phyloP scores from a whole-genome alignment of 2,888 invertebrate species.

The Apoda limacodes region DNA sequence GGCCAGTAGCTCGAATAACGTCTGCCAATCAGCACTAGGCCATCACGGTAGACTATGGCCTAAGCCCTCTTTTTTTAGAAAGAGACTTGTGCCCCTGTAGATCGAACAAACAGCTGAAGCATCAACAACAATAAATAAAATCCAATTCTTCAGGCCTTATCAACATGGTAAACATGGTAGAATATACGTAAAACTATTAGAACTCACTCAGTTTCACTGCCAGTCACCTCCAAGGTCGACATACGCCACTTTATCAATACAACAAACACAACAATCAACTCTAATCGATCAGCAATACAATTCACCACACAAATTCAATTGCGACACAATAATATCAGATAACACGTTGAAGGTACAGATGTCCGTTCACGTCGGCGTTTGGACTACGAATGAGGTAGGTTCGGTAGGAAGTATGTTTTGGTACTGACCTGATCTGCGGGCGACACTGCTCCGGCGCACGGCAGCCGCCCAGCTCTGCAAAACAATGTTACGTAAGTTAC shows the following conservation, averaged over 20 bases:
- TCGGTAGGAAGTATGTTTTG: constrained; percentile 31
- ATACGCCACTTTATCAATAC: constrained; percentile 19
- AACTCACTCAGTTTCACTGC: constrained; percentile 25
- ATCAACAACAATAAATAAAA: no score
- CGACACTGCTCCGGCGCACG: constrained; percentile 44
- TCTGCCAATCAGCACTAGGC: no score
- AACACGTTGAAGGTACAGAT: constrained; percentile 23
- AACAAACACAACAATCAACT: constrained; percentile 6
- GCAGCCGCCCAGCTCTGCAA: constrained; percentile 56
- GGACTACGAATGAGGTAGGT: constrained; percentile 47
- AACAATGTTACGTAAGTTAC: constrained; percentile 50
- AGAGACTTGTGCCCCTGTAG: no score
- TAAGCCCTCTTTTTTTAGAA: no score
- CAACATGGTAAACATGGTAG: no score
- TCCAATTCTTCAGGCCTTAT: no score
- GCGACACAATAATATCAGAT: constrained; percentile 12
- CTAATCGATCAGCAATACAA: no score
- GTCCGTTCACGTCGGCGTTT: constrained; percentile 32
- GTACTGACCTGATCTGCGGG: constrained; percentile 48
- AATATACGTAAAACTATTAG: no score
- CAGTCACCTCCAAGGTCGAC: constrained; percentile 21
- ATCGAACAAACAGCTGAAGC: no score
- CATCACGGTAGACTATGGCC: no score
- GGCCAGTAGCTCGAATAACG: no score
- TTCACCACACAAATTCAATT: constrained; percentile 10